Percentiles rank a stretch among this genome's conserved stretches.
These are phyloP conservation scores for Euglossa dilemma DNA, from an alignment of 1,140 invertebrate genomes.

Conservation along the genomic window DNA sequence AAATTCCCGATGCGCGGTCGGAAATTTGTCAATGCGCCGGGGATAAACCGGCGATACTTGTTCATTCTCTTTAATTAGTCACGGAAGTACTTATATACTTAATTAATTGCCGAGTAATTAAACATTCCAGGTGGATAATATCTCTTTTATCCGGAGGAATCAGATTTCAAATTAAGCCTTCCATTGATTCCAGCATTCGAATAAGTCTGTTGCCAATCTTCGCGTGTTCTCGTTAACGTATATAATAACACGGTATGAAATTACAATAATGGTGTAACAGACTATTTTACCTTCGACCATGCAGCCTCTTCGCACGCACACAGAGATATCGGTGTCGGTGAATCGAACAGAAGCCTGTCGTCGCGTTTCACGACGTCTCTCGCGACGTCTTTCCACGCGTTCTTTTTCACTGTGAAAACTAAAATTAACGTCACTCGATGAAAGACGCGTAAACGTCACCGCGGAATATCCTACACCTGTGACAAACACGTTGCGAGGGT, in stretches of 20 bases:
- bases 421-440: too few species aligned
- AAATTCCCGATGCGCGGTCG: not conserved
- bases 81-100: not conserved
- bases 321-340: too few species aligned
- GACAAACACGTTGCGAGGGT: not conserved
- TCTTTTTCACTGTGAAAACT: not conserved
- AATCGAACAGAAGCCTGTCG: not conserved
- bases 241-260: not conserved
- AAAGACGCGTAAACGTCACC: too few species aligned
- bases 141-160: not conserved
- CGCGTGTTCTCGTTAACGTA: not conserved
- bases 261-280: not conserved
- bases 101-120: conserved; percentile 1
- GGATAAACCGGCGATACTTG: too few species aligned
- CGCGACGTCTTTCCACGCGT: not conserved
- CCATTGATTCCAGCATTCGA: not conserved
- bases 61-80: not conserved
- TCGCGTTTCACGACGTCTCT: not conserved
- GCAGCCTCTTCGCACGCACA: too few species aligned
- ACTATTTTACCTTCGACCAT: not conserved
- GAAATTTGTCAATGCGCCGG: not conserved
- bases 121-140: not conserved
- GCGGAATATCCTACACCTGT: not conserved
- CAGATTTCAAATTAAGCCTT: not conserved
- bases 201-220: not conserved